A percentile compares a stretch with the other conserved stretches of the same genome.
These are phyloP conservation scores for Linurgus olivaceus DNA, from an alignment of 2,797 vertebrate species.

Conservation along the genomic window DNA sequence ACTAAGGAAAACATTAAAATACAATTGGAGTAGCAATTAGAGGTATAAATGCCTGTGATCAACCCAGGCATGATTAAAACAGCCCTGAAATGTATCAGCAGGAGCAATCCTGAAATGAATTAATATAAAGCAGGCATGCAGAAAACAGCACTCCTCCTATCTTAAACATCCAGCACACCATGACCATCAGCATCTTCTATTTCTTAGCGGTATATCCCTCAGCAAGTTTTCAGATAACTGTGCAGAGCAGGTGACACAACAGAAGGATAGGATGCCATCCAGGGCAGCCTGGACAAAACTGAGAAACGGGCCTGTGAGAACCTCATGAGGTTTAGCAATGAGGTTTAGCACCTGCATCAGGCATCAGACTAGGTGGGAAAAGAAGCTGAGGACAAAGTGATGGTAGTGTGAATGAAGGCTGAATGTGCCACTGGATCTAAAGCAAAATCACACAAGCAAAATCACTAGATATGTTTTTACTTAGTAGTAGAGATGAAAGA, in stretches of 20 bases:
- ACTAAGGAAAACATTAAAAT: not conserved
- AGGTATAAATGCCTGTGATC: not conserved
- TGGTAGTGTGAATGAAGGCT: not conserved
- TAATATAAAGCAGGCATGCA: not conserved
- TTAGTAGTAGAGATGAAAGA: not conserved
- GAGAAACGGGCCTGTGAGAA: accelerated
- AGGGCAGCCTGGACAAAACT: not conserved
- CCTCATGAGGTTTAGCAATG: not conserved
- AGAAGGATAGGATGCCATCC: not conserved
- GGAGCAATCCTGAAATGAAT: not conserved
- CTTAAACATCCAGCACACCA: not conserved
- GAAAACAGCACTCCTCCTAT: accelerated
- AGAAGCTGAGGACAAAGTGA: not conserved
- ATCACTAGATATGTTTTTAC: not conserved
- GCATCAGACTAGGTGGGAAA: not conserved
- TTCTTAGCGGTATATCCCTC: not conserved
- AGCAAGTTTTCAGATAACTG: not conserved
- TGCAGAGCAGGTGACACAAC: not conserved
- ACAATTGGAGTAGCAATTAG: not conserved
- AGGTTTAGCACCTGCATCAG: accelerated
- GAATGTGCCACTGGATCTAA: not conserved
- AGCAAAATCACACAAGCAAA: not conserved
- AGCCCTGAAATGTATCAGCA: not conserved
- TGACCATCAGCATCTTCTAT: not conserved
- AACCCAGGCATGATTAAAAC: not conserved